Conservation (phyloP, 2,113 vertebrate genomes). For the Semicossyphus pulcher region DNA sequence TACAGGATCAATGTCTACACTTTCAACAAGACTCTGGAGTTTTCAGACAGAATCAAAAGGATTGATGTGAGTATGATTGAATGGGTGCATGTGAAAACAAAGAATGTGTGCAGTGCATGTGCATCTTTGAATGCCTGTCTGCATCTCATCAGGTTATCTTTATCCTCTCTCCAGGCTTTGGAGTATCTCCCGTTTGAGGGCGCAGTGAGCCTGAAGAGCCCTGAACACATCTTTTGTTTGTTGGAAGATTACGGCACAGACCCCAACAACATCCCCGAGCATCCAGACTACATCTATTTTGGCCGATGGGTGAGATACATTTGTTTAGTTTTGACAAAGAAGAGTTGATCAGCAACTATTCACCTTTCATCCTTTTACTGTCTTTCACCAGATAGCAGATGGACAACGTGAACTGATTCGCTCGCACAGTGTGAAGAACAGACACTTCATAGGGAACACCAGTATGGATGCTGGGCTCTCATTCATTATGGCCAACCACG, state of each 20-base stretch:
- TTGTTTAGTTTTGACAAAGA: not conserved
- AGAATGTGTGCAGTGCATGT: not conserved
- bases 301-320: slow-evolving; percentile 94
- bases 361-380: not conserved
- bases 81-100: not conserved
- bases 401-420: slow-evolving; percentile 90
- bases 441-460: slow-evolving; percentile 98
- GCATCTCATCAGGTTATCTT: not conserved
- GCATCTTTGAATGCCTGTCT: not conserved
- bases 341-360: not conserved
- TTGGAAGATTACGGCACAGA: slow-evolving; percentile 96
- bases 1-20: slow-evolving; percentile 95
- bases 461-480: slow-evolving; percentile 98
- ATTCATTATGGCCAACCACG: slow-evolving; percentile 98
- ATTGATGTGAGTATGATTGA: slow-evolving; percentile 89
- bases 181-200: slow-evolving; percentile 95
- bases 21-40: slow-evolving; percentile 95
- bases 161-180: slow-evolving; percentile 83
- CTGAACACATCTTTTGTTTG: slow-evolving; percentile 92
- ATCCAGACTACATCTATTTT: slow-evolving; percentile 92
- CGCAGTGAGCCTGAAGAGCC: slow-evolving; percentile 91
- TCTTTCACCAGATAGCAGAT: slow-evolving; percentile 89
- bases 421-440: slow-evolving; percentile 95
- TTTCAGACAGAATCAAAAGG: slow-evolving; percentile 89
- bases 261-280: slow-evolving; percentile 90